Base-by-base conservation (phyloP, 2,888 invertebrate genomes). In the Orchesella flavescens region DNA sequence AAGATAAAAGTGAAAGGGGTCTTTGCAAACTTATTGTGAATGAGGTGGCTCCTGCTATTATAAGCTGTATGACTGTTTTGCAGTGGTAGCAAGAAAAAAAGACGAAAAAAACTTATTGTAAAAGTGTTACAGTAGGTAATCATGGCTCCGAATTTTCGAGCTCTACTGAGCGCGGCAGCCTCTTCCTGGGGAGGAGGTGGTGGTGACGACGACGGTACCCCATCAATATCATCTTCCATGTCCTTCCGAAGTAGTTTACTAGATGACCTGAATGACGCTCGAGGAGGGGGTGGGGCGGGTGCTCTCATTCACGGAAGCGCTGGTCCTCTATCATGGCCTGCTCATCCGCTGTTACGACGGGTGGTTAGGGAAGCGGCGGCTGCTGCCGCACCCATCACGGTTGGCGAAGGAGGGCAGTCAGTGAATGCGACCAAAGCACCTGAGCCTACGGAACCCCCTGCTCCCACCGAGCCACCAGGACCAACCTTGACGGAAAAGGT, bases 381-480 rank as follows among this genome's bases (percentile, higher is more conserved):
- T 12, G 63, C 59, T 17, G 55, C 65, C n/a, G 13, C 77, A 19
- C 76, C 21, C 76, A 49, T 75, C 9, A 65, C 69, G 19, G 49
- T 61, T 19, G 21, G 72, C 17, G 72, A 79, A 34, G 7, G 34
- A 7, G 34, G 7, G 2, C 34, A n/a, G n/a, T n/a, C 78, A 61
- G 84, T 72, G 46, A 82, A 78, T 17, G 75, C 79, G 84, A 83
- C 83, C 69, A 78, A 84, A 76, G 49, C 12, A 49, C 49, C 49
- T 34, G 34, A 34, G 74, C 69, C 34, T 83, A 81, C 63, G 84
- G 84, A 24, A 72, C 85, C 17, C 81, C 43, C 84, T 74, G 61
- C 83, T 10, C 73, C 79, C 19, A 72, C 46, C n/a, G 86, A 84
- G 21, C 85, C 86, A 21, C 80, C 86, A 19, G 87, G 86, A 53